Percentiles rank a stretch among this genome's conserved stretches.
phyloP scores from a whole-genome alignment of 2,113 vertebrate genomes.

The Candoia aspera region DNA sequence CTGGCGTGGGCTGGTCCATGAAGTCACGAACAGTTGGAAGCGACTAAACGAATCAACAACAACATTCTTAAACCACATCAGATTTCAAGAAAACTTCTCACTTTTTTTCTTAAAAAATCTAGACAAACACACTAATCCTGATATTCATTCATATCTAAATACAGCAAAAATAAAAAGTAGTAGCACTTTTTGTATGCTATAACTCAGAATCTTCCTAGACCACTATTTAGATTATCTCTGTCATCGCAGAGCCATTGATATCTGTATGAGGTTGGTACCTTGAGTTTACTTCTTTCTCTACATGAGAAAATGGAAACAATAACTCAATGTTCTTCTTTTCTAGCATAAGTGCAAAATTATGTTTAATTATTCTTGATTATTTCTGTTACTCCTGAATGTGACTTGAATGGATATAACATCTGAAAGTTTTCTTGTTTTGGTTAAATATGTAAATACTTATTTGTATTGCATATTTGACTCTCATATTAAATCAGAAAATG shows the following conservation, averaged over 20 bases:
- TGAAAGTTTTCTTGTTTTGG: not conserved
- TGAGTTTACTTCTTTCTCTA: constrained; percentile 38
- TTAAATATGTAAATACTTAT: not conserved
- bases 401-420: not conserved
- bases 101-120: constrained; percentile 12
- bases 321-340: not conserved
- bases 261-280: constrained; percentile 20
- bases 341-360: constrained; percentile 33
- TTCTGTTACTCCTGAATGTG: constrained; percentile 3
- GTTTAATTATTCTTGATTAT: constrained; percentile 29
- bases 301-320: not conserved
- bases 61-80: constrained; percentile 8
- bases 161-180: constrained; percentile 12
- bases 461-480: not conserved
- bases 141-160: constrained; percentile 14
- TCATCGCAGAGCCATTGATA: constrained; percentile 30
- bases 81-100: constrained; percentile 11
- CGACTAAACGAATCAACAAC: no score
- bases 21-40: no score
- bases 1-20: no score
- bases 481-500: not conserved
- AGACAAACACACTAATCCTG: not conserved
- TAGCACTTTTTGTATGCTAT: not conserved
- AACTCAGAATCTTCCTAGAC: constrained; percentile 8
- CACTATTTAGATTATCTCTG: not conserved